Evolutionary conservation across 2,888 invertebrate genomes (phyloP), one percentile per base, ranked within the genome.

Genomic region (Lamellibrachia columna): DNA sequence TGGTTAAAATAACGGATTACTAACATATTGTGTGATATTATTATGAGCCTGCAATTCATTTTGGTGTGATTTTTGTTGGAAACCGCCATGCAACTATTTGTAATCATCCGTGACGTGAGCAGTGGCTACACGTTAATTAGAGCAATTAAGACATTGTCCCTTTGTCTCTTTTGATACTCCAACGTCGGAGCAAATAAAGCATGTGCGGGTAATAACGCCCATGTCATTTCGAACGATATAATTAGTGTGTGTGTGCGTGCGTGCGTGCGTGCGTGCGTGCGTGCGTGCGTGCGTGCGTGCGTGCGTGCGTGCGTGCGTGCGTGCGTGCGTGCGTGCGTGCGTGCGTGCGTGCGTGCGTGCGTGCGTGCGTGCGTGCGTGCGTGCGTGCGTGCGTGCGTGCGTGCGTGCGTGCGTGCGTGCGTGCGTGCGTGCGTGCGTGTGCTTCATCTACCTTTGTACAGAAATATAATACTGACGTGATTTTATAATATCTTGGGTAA

Each of bases 221-320:
- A 75, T n/a, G n/a, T 2, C 22, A 75, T 22, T 75, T 75, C 22
- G n/a, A 75, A 6, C 15, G 22, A 6, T 75, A 53, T 22, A 22
- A 90, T 90, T 22, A 22, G 90, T 90, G 90, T 90, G 90, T 90
- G 90, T 90, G 90, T 90, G n/a, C n/a, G n/a, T n/a, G n/a, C n/a
- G n/a, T n/a, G n/a, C n/a, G n/a, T n/a, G n/a, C n/a, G n/a, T n/a
- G n/a, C n/a, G n/a, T n/a, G n/a, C n/a, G n/a, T n/a, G n/a, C n/a
- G n/a, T n/a, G n/a, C n/a, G n/a, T n/a, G n/a, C n/a, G n/a, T n/a
- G n/a, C n/a, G n/a, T n/a, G n/a, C n/a, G n/a, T n/a, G n/a, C n/a
- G n/a, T n/a, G n/a, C n/a, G n/a, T n/a, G n/a, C n/a, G n/a, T n/a
- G n/a, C n/a, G n/a, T n/a, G n/a, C n/a, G n/a, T n/a, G n/a, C n/a